Percentiles rank a stretch among this genome's conserved stretches.
phyloP scores from a whole-genome alignment of 2,888 invertebrate genomes.

The Slavum lentiscoides region DNA sequence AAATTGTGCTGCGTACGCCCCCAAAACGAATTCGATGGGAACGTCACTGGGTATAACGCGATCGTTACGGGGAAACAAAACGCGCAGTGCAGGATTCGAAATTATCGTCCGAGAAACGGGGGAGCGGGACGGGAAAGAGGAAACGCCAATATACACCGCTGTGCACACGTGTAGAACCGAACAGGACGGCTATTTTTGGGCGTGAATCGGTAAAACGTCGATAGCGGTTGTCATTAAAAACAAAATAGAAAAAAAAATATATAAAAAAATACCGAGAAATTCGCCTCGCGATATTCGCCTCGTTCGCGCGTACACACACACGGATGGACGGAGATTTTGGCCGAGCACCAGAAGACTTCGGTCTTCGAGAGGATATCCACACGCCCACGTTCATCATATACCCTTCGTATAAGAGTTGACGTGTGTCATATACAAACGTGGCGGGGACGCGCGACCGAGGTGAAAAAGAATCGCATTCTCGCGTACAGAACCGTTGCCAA shows the following conservation, averaged over 20 bases:
- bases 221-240: not conserved
- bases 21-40: too few relatives aligned
- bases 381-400: not conserved
- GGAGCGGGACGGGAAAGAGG: too few relatives aligned
- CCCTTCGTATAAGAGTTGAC: conserved; percentile 34
- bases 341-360: conserved; percentile 4
- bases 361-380: conserved; percentile 11
- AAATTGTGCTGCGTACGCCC: too few relatives aligned
- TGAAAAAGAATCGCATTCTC: conserved; percentile 22
- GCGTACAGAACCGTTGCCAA: conserved; percentile 24
- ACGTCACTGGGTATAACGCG: too few relatives aligned
- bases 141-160: too few relatives aligned
- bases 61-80: too few relatives aligned
- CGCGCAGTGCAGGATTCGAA: too few relatives aligned
- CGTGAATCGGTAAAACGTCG: not conserved
- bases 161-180: too few relatives aligned
- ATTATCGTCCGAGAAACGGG: too few relatives aligned
- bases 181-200: not conserved
- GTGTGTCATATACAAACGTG: conserved; percentile 30
- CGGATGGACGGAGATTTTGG: not conserved
- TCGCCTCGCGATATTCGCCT: not conserved
- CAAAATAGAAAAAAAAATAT: not conserved
- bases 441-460: not conserved
- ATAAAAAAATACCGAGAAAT: not conserved
- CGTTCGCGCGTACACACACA: too few relatives aligned